Base-by-base conservation (phyloP, 2,797 vertebrate species). In the Sternotherus odoratus region DNA sequence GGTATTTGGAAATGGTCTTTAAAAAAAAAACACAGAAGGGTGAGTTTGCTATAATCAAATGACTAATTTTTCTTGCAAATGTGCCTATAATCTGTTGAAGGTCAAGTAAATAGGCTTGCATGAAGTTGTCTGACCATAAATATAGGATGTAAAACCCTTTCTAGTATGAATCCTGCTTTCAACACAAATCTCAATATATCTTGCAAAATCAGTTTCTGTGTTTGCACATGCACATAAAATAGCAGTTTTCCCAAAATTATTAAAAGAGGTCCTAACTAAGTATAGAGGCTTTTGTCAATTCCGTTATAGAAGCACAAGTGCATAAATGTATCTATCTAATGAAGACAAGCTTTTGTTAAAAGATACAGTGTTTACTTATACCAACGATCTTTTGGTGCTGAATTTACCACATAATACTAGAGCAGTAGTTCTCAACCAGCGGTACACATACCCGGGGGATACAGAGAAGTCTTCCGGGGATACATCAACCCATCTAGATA, bases 361-460 rank as follows among this genome's bases (percentile, higher is more conserved):
- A 46, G 15, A 5, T 1, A 16, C 0, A 46, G 26, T 0, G 19
- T 75, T 75, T 5, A 60, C 26, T 54, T 28, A 13, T 1, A 1
- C 3, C 54, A 13, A 46, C 77, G 43, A 72, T 49, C 7, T 49
- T 10, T 6, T 16, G 33, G n/a, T 12, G 28, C 0, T 77, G 5
- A 1, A 0, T 78, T 82, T 39, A 5, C 15, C 7, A 51, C 63
- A 19, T 54, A 6, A 5, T 56, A 56, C 54, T 5, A 56, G 54
- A 56, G 26, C 26, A 56, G 12, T 56, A 8, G 54, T 56, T 56
- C 26, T 56, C 26, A 56, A 28, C 26, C 54, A 56, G 54, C 11
- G 26, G 12, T 56, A 26, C 26, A 28, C 26, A 12, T 56, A 28
- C 54, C 54, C 54, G 23, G 23, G 12, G 26, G 54, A 28, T 56